These are phyloP conservation scores for Trogon melanurus DNA, from an alignment of 2,113 vertebrate genomes.

Conservation along the genomic window DNA sequence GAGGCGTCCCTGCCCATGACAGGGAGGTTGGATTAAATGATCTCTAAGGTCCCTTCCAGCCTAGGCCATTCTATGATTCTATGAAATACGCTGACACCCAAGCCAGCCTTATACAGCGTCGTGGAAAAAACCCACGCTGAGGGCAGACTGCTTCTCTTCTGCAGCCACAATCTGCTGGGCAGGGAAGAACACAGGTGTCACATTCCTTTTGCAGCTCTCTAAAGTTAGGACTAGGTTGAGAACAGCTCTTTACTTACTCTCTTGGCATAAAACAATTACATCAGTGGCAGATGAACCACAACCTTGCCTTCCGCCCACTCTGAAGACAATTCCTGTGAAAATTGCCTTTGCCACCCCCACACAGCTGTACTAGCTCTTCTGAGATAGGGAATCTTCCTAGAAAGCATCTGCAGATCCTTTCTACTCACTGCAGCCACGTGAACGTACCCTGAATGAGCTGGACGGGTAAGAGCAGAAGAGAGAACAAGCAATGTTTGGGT, in stretches of 20 bases:
- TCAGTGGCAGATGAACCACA: neutral
- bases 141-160: neutral
- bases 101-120: neutral
- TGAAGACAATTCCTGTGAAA: neutral
- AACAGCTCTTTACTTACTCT: neutral
- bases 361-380: neutral
- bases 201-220: neutral
- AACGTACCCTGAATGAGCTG: neutral
- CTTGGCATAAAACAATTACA: neutral
- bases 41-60: too few relatives aligned
- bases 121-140: neutral
- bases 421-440: fast-evolving
- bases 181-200: neutral
- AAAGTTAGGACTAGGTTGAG: neutral
- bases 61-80: too few relatives aligned
- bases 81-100: neutral
- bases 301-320: neutral
- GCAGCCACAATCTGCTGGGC: neutral
- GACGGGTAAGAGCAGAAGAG: neutral
- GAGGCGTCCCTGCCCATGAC: too few relatives aligned
- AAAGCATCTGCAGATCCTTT: neutral
- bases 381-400: neutral
- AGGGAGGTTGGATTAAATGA: too few relatives aligned
- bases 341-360: neutral
- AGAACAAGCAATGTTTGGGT: neutral